Base-by-base conservation (phyloP, 2,888 invertebrate species). In the Embidobia sp. region DNA sequence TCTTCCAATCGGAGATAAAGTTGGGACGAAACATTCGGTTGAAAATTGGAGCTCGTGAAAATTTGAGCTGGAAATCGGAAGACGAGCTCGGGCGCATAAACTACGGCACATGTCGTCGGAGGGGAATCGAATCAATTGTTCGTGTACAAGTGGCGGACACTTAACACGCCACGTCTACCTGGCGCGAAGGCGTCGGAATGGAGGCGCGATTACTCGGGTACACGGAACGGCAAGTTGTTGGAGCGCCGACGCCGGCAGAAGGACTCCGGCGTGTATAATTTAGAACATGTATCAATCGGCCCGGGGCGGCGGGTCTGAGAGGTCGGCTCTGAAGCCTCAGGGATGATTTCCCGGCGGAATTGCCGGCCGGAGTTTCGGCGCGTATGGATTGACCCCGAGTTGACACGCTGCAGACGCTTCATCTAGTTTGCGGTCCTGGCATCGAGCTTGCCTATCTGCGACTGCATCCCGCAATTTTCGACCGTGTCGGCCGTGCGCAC, bases 261-360 rank as follows among this genome's bases (percentile, higher is more conserved):
- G 77, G 79, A 78, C 70, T 79, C 80, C 75, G 78, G 79, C 80
- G 80, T 84, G 83, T 86, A 86, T 87, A 87, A 87, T 87, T 87
- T 84, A 85, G 85, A 83, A 79, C 83, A 83, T 83, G 86, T 86
- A 86, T 87, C 87, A 87, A 87, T 87, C 83, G 86, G n/a, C n/a
- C n/a, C n/a, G n/a, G n/a, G n/a, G n/a, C n/a, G n/a, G 85, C 16
- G 44, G 72, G 31, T 51, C 59, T 44, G 46, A 33, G 64, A 44
- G 81, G 77, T 75, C 51, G 78, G 75, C 70, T 82, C 77, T 49
- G 74, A 83, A 80, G 84, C 86, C 85, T 85, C 80, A 81, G 86
- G 86, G 85, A 84, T 86, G 86, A 86, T 87, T 87, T 87, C 87
- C 86, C 86, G 83, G 76, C 78, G 84, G 87, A 82, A 67, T 61